Evolutionary conservation across 2,113 vertebrate genomes (phyloP), one percentile per base, ranked within the genome.

Genomic region (Marmota monax): DNA sequence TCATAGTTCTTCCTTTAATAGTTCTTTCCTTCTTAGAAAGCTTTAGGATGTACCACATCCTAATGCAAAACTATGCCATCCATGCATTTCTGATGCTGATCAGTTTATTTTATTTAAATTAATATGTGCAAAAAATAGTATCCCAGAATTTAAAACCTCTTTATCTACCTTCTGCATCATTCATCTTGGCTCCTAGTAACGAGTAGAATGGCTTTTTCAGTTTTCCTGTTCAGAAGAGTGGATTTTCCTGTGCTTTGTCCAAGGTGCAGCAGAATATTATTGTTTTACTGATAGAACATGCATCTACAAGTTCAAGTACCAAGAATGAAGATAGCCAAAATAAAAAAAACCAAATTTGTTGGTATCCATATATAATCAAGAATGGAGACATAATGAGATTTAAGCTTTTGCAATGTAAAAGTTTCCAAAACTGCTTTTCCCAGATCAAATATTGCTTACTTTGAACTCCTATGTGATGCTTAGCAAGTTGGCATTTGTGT

Each of bases 101-200:
- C 58, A 20, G 18, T 56, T 70, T 85, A 58, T 51, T 89, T 82
- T 82, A 67, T 14, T 94, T 79, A 92, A 84, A 86, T 92, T 73
- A 88, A 58, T 17, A 51, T 39, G 23, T 22, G 12, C 34, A 3
- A 63, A 63, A 96, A 72, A 69, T 34, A 76, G 61, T 37, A 48
- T 37, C 29, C 61, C 45, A 56, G 45, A 95, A 92, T 86, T 27
- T 23, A 89, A 77, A 58, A 6, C 18, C 4, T 37, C 39, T 27
- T 53, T 61, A 5, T 51, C 53, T 69, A 34, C 2, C 25, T 95
- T 9, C 22, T 45, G 17, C 58, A 79, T 74, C 56, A 69, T 32
- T 65, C 3, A 10, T 51, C 6, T n/a, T 29, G 6, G 16, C 34
- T 63, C 25, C 76, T 79, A 61, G n/a, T 58, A 72, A 70, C 34